Percentiles rank a stretch among this genome's conserved stretches.
phyloP scores from a whole-genome alignment of 1,140 invertebrate species.

The Galendromus occidentalis region DNA sequence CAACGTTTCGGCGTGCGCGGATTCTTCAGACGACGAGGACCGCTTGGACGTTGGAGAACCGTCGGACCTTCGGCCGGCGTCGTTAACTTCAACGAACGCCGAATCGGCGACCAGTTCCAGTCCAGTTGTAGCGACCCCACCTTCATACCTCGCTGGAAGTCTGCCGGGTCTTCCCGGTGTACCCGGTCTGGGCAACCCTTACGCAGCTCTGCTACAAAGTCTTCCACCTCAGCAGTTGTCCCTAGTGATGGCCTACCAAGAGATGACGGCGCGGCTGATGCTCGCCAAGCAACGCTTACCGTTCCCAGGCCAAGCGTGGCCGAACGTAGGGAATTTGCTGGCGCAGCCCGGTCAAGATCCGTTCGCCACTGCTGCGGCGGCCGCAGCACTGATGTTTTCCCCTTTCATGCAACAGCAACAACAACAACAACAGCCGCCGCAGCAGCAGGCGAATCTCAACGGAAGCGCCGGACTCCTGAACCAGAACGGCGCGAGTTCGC shows the following conservation, averaged over 20 bases:
- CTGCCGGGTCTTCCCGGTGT: background rate
- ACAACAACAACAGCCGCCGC: background rate
- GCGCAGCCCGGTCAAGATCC: background rate
- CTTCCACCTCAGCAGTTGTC: slow-evolving; percentile 1
- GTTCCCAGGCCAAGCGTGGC: background rate
- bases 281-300: background rate
- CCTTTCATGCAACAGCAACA: slow-evolving; percentile 5
- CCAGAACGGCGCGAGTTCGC: background rate
- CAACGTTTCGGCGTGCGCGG: background rate
- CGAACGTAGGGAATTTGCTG: background rate
- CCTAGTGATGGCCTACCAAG: slow-evolving; percentile 2
- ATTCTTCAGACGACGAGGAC: slow-evolving; percentile 15
- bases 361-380: background rate
- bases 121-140: background rate
- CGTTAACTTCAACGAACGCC: slow-evolving; percentile 6
- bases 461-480: background rate
- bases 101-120: slow-evolving; percentile 9
- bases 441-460: no score
- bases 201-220: slow-evolving; percentile 8
- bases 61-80: slow-evolving; percentile 15
- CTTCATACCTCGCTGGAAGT: background rate
- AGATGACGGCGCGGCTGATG: slow-evolving; percentile 2
- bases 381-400: background rate
- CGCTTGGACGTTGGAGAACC: slow-evolving; percentile 17
- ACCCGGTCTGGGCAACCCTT: background rate